A percentile compares a stretch with the other conserved stretches of the same genome.
Conservation (phyloP, 2,797 vertebrate species). For the Tinamus major region DNA sequence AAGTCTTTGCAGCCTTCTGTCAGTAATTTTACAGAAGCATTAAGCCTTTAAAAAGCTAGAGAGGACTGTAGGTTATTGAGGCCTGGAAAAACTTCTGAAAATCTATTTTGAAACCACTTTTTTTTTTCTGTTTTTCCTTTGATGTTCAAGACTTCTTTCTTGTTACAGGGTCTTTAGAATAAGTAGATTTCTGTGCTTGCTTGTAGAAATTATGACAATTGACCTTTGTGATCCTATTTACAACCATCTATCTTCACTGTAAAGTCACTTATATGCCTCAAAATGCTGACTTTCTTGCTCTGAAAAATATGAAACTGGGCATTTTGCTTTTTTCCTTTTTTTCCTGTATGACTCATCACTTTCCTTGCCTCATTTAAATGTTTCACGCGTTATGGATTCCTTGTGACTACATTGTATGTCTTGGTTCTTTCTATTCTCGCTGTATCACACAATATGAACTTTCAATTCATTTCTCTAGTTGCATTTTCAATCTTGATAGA, state of each 20-base stretch:
- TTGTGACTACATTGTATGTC: neutral
- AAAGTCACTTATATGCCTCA: neutral
- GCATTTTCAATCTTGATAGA: neutral
- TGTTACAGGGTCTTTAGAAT: neutral
- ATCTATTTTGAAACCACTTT: neutral
- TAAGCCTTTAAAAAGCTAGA: neutral
- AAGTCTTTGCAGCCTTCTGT: neutral
- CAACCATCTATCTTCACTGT: neutral
- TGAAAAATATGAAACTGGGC: neutral
- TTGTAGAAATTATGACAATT: neutral
- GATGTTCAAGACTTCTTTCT: neutral
- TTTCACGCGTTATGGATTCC: constrained; percentile 25
- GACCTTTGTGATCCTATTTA: neutral
- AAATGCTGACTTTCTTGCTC: neutral
- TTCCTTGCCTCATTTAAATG: neutral
- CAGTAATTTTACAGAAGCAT: neutral
- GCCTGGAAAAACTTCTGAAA: neutral
- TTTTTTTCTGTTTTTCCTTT: neutral
- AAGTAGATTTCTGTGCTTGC: neutral
- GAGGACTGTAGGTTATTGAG: neutral
- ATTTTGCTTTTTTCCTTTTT: neutral
- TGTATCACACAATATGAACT: neutral
- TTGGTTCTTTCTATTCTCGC: constrained; percentile 19
- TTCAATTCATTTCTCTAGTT: neutral
- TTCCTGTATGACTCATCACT: neutral